Evolutionary conservation across 2,888 invertebrate species (phyloP).

Genomic region (Barypeithes pellucidus): DNA sequence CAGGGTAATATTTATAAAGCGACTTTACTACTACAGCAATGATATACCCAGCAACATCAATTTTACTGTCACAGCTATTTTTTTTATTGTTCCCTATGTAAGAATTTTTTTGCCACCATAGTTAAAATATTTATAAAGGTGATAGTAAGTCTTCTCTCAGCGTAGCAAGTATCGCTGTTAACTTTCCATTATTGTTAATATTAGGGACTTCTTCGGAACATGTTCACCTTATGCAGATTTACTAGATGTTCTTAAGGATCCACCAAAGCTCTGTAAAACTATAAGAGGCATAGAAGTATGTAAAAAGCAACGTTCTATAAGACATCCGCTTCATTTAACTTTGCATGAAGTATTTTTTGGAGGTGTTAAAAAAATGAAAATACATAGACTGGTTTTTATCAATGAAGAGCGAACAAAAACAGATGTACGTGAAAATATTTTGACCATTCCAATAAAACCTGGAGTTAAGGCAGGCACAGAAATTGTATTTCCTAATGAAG

Average conservation of each 20-base stretch:
- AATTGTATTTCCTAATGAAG: constrained; percentile 84
- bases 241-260: constrained; percentile 78
- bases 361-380: constrained; percentile 88
- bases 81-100: too few relatives aligned
- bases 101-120: too few relatives aligned
- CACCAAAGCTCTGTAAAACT: constrained; percentile 77
- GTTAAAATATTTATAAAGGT: too few relatives aligned
- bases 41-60: too few relatives aligned
- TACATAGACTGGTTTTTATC: constrained; percentile 80
- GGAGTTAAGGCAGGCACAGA: constrained; percentile 83
- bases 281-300: constrained; percentile 75
- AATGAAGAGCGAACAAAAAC: constrained; percentile 77
- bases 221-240: constrained; percentile 87
- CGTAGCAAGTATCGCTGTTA: too few relatives aligned
- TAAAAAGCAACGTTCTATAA: constrained; percentile 76
- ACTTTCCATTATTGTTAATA: background rate
- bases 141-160: too few relatives aligned
- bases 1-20: too few relatives aligned
- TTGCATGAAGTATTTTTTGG: constrained; percentile 81
- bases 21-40: too few relatives aligned
- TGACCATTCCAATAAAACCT: constrained; percentile 83
- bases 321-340: constrained; percentile 75
- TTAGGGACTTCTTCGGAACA: constrained; percentile 85
- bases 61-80: too few relatives aligned
- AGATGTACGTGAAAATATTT: constrained; percentile 80